Evolutionary conservation across 1,140 invertebrate genomes (phyloP).

Genomic region (Pomacea maculata): DNA sequence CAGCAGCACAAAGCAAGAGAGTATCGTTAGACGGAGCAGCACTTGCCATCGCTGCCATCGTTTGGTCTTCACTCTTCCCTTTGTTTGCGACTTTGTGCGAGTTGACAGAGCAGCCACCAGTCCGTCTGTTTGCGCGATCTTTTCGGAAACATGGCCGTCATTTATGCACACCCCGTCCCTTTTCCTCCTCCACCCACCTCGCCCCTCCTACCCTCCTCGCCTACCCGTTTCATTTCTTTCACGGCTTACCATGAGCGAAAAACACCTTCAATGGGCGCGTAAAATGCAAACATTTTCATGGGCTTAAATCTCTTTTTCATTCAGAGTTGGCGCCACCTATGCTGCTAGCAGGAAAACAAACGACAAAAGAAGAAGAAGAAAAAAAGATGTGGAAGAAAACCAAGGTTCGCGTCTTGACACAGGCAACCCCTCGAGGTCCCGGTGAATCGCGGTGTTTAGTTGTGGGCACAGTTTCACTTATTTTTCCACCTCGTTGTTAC

Average conservation of each 20-base stretch:
- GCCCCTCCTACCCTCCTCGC: neutral
- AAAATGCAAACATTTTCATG: no score
- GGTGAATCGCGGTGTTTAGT: no score
- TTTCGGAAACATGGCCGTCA: neutral
- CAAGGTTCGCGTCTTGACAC: no score
- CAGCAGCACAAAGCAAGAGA: neutral
- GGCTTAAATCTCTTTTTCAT: conserved; percentile 2
- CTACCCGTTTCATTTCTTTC: neutral
- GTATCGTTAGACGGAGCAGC: neutral
- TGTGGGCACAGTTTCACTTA: no score
- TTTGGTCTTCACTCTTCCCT: neutral
- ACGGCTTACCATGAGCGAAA: no score
- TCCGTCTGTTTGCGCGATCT: neutral
- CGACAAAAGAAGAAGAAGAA: no score
- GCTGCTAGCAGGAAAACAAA: no score
- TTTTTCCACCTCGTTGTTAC: no score
- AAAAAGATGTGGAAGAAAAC: no score
- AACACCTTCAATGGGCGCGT: no score
- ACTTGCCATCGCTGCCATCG: neutral
- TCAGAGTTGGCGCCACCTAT: neutral
- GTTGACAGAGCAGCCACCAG: neutral
- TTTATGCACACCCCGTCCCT: neutral
- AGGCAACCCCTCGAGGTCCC: no score
- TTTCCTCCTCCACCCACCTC: neutral
- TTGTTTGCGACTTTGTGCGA: neutral